Evolutionary conservation across 2,113 vertebrate genomes (phyloP).

Genomic region (Coturnix japonica): DNA sequence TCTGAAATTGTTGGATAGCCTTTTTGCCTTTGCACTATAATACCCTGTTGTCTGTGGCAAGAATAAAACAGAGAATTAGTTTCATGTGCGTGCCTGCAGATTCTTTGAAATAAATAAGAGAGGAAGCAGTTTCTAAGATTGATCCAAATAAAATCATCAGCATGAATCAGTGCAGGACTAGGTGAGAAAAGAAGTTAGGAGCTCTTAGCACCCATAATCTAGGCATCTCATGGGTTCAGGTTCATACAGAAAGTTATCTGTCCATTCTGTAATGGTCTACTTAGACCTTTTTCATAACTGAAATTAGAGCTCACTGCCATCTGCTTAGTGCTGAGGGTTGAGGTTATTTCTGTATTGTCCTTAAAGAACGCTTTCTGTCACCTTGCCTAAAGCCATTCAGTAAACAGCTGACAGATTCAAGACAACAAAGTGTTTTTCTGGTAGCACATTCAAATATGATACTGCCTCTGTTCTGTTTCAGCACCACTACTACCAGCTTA

Average conservation of each 20-base stretch:
- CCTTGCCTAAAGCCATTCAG: background rate
- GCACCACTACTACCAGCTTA: background rate
- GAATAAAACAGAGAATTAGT: background rate
- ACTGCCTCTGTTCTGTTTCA: background rate
- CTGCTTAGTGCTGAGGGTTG: background rate
- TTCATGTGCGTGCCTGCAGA: background rate
- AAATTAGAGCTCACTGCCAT: background rate
- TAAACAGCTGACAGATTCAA: background rate
- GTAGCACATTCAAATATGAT: background rate
- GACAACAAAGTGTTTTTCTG: background rate
- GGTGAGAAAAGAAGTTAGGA: background rate
- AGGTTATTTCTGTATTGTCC: background rate
- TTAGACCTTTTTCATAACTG: background rate
- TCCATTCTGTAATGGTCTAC: background rate
- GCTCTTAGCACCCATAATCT: background rate
- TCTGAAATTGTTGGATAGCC: background rate
- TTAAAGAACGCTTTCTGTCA: background rate
- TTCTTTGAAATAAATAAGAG: background rate
- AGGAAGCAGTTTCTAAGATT: background rate
- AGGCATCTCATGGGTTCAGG: background rate
- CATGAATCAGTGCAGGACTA: background rate
- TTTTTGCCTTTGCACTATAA: background rate
- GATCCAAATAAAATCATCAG: background rate
- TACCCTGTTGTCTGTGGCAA: slow-evolving; percentile 14
- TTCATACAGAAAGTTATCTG: background rate